These are phyloP conservation scores for Psittacara wagleri DNA, from an alignment of 2,113 vertebrate genomes.

Conservation along the genomic window DNA sequence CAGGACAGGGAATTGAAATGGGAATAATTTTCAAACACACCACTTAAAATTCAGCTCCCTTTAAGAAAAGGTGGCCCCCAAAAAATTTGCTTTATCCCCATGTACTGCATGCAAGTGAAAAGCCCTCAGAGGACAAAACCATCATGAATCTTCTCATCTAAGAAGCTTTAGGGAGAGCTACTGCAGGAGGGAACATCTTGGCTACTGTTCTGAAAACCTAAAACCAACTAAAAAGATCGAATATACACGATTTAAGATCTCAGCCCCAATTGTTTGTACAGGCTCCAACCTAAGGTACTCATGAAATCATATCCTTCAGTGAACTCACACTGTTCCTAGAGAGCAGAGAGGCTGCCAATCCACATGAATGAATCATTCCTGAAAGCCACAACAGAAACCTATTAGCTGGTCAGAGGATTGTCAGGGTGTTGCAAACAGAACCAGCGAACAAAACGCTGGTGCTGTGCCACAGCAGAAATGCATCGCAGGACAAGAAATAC, in stretches of 20 bases:
- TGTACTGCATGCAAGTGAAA: neutral
- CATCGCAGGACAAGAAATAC: neutral
- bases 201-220: neutral
- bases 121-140: neutral
- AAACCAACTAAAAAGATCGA: neutral
- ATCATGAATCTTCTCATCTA: neutral
- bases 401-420: slow-evolving; percentile 44
- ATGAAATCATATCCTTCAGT: slow-evolving; percentile 9
- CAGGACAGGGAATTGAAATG: neutral
- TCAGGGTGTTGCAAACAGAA: slow-evolving; percentile 7
- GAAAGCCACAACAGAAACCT: slow-evolving; percentile 53
- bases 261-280: neutral
- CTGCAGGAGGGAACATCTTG: neutral
- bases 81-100: neutral
- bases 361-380: slow-evolving; percentile 53
- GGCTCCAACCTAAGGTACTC: neutral
- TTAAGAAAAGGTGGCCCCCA: neutral
- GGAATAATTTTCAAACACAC: neutral
- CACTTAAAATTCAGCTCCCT: neutral
- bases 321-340: slow-evolving; percentile 55
- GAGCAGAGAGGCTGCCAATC: slow-evolving; percentile 55
- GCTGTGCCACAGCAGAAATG: neutral
- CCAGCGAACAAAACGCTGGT: slow-evolving; percentile 5
- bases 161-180: neutral
- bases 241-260: neutral